A percentile compares a stretch with the other conserved stretches of the same genome.
phyloP scores from a whole-genome alignment of 2,113 vertebrate genomes.

The Ceyx margarethae region DNA sequence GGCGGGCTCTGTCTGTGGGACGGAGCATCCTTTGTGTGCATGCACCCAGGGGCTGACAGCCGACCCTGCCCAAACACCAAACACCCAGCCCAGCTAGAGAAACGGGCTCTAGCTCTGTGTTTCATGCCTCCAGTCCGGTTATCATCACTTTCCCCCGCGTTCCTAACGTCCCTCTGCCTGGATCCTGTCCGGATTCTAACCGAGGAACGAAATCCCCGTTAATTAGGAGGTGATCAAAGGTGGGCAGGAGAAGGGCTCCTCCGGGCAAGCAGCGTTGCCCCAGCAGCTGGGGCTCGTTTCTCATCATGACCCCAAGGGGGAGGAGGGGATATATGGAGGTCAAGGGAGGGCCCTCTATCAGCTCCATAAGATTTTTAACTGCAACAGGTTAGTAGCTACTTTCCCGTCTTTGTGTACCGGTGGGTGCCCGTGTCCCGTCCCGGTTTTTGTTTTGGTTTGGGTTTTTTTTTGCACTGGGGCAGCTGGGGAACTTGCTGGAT shows the following conservation, averaged over 20 bases:
- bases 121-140: rapidly evolving
- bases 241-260: background rate
- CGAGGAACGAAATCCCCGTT: background rate
- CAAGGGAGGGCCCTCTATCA: rapidly evolving
- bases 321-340: background rate
- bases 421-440: background rate
- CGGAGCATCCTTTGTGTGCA: rapidly evolving
- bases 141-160: background rate
- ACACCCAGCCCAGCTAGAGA: background rate
- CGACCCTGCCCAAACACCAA: background rate
- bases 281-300: background rate
- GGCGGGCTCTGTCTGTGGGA: rapidly evolving
- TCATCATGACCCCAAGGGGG: background rate
- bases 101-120: background rate
- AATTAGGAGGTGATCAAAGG: background rate
- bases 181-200: background rate
- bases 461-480: background rate
- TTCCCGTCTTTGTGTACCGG: background rate
- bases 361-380: background rate
- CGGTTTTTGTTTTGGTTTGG: too few relatives aligned
- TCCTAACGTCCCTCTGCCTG: background rate
- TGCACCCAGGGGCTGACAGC: background rate
- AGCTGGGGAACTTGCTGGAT: background rate
- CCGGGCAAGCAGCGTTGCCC: background rate
- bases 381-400: background rate